Evolutionary conservation across 2,797 vertebrate genomes (phyloP).

Genomic region (Enteromius trimaculatus): DNA sequence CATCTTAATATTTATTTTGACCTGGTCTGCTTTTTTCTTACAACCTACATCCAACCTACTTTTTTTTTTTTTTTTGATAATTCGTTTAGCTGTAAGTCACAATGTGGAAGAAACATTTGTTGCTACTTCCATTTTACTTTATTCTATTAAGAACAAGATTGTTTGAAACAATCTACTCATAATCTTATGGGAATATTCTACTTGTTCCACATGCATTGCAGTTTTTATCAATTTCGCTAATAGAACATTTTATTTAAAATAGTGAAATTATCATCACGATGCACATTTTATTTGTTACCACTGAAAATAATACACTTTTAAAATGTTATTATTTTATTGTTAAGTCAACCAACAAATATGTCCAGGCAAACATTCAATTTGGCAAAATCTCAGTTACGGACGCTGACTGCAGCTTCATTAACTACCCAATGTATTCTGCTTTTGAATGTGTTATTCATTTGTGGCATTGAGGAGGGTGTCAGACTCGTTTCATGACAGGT

Average conservation of each 20-base stretch:
- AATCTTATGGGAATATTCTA: neutral
- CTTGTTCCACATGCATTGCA: neutral
- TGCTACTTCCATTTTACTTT: neutral
- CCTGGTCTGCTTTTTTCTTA: neutral
- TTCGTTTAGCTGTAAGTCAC: neutral
- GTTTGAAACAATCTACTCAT: neutral
- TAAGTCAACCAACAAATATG: neutral
- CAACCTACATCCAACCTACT: neutral
- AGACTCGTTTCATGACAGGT: slow-evolving; percentile 23
- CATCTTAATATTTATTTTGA: neutral
- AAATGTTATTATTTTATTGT: neutral
- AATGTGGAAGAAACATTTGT: neutral
- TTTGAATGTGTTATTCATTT: neutral
- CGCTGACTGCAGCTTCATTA: neutral
- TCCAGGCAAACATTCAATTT: neutral
- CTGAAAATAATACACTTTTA: neutral
- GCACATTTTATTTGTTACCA: neutral
- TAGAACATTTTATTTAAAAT: neutral
- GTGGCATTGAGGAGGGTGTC: slow-evolving; percentile 21
- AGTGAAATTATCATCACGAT: neutral
- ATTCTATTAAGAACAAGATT: neutral
- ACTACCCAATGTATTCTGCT: neutral
- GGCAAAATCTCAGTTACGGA: neutral
- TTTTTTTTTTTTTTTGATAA: neutral
- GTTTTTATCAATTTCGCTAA: neutral